A percentile compares a stretch with the other conserved stretches of the same genome.
These are phyloP conservation scores for Xyliphius kryptos DNA, from an alignment of 2,113 vertebrate genomes.

Conservation along the genomic window DNA sequence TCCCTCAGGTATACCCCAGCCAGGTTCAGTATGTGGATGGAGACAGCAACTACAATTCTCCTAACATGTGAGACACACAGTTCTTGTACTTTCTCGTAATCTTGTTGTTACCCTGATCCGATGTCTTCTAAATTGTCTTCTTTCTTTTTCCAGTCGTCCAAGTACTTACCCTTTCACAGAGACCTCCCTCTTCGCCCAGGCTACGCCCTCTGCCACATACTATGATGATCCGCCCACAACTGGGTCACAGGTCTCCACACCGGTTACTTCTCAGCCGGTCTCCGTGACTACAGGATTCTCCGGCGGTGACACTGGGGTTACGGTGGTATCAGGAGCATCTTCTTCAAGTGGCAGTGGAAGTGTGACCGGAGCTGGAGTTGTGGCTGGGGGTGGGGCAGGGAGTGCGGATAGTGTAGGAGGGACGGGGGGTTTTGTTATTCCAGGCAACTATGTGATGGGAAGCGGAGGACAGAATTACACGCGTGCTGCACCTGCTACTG, in stretches of 20 bases:
- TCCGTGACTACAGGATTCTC: slow-evolving; percentile 50
- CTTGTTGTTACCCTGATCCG: no score
- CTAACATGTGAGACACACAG: slow-evolving; percentile 73
- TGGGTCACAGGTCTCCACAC: slow-evolving; percentile 62
- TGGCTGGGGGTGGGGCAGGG: no score
- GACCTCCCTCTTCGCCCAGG: slow-evolving; percentile 74
- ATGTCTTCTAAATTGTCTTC: neutral
- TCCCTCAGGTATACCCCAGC: slow-evolving; percentile 71
- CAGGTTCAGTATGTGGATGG: slow-evolving; percentile 86
- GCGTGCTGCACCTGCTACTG: slow-evolving; percentile 83
- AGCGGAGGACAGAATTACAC: slow-evolving; percentile 71
- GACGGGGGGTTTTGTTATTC: slow-evolving; percentile 72
- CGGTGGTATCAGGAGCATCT: slow-evolving; percentile 44
- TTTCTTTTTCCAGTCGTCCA: slow-evolving; percentile 72
- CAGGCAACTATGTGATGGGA: slow-evolving; percentile 75
- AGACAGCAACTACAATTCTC: slow-evolving; percentile 68
- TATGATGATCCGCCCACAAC: slow-evolving; percentile 70
- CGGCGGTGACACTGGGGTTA: slow-evolving; percentile 30
- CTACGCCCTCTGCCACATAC: slow-evolving; percentile 66
- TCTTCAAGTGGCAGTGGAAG: slow-evolving; percentile 1
- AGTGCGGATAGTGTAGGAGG: slow-evolving; percentile 31
- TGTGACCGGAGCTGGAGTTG: no score
- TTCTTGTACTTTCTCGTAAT: no score
- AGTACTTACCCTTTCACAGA: slow-evolving; percentile 75
- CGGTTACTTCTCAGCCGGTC: slow-evolving; percentile 69